These are phyloP conservation scores for Crax fasciolata DNA, from an alignment of 2,797 vertebrate genomes.

Conservation along the genomic window DNA sequence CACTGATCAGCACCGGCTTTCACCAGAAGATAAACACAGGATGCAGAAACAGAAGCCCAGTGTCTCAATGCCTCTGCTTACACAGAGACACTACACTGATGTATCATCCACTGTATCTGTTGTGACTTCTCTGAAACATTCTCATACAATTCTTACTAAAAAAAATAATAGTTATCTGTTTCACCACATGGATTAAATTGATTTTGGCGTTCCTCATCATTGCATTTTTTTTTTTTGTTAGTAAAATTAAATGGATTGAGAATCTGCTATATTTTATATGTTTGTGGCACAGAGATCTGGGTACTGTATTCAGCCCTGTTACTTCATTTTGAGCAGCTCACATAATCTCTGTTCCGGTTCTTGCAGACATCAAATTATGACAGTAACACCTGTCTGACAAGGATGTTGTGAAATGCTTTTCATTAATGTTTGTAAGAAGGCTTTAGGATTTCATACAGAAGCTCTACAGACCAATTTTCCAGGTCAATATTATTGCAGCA, in stretches of 20 bases:
- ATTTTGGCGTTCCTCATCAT: background rate
- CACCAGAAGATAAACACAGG: slow-evolving; percentile 40
- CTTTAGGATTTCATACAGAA: slow-evolving; percentile 23
- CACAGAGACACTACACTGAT: background rate
- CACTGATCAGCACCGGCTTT: slow-evolving; percentile 32
- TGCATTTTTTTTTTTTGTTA: background rate
- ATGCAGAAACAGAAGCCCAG: slow-evolving; percentile 27
- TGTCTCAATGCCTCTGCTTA: background rate
- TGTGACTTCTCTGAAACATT: background rate
- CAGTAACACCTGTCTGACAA: background rate
- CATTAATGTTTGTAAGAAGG: background rate
- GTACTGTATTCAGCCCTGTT: background rate
- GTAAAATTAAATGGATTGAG: background rate
- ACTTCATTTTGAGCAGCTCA: background rate
- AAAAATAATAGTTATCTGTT: background rate
- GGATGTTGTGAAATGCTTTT: slow-evolving; percentile 40
- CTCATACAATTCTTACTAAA: background rate
- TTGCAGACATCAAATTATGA: background rate
- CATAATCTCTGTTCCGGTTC: background rate
- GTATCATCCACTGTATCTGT: background rate
- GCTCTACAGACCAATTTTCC: background rate
- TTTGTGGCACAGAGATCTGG: background rate
- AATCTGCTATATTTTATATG: background rate
- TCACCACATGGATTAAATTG: background rate
- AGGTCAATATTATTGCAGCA: background rate